Base-by-base conservation (phyloP, 1,140 invertebrate species). In the Drosophila sp. region DNA sequence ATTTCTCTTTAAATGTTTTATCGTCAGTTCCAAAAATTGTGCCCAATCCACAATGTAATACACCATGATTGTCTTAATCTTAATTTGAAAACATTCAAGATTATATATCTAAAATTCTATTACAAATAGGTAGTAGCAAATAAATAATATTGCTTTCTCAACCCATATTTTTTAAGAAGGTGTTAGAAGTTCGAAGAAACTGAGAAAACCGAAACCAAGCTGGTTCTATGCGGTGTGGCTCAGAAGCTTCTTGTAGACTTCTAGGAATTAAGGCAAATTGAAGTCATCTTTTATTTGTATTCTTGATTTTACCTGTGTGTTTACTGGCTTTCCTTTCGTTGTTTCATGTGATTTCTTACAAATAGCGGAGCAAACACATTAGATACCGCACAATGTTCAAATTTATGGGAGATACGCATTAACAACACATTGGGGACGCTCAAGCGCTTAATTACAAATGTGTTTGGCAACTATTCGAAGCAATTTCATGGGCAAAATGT, bases 371-470 rank as follows among this genome's bases (percentile, higher is more conserved):
- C 50, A 53, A 34, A 53, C 48, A 67, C 46, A 67, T 63, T 25
- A 65, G 54, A 51, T 58, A 38, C 43, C 62, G 40, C 62, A 67
- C 67, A 62, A 73, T 70, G 58, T 66, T 62, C 50, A 56, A 84
- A 80, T 86, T 86, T 74, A 84, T 84, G 61, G 69, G 56, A 40
- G 40, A 36, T 58, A 46, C 76, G 45, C 63, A 80, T 76, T 82
- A 84, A 83, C 77, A 80, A 73, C 77, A 80, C 80, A 59, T 64
- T 29, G 64, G 80, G 67, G 77, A 84, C 76, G 36, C 53, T 61
- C 32, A 63, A 48, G 45, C 77, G 73, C 77, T 86, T 86, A 84
- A 80, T 84, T 86, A 80, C 81, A 63, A 77, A 32, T 72, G 69
- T 64, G 69, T 61, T 64, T 65, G 78, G 62, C 62, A 72, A 56